These are phyloP conservation scores for Axea sp. DNA, from an alignment of 2,888 invertebrate genomes.

Conservation along the genomic window DNA sequence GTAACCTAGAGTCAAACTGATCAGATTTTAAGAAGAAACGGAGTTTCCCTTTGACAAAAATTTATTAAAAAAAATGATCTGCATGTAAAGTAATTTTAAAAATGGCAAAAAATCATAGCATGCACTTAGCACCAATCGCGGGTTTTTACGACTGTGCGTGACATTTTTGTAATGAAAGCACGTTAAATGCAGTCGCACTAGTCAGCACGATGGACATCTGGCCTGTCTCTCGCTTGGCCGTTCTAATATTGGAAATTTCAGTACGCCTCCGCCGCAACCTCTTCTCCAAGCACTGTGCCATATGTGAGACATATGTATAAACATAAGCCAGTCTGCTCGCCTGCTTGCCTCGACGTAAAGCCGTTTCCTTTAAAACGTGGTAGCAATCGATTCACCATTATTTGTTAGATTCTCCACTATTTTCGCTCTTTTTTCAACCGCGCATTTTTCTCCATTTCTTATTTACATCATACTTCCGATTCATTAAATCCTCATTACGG, in stretches of 20 bases:
- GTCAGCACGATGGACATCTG: conserved; percentile 67
- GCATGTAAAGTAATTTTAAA: conserved; percentile 18
- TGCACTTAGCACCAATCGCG: conserved; percentile 35
- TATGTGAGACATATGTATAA: conserved; percentile 78
- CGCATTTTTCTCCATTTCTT: conserved; percentile 10
- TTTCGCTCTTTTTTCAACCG: conserved; percentile 44
- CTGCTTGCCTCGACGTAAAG: conserved; percentile 66
- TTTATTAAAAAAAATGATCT: conserved; percentile 8
- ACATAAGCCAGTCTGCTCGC: conserved; percentile 71
- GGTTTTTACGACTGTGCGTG: conserved; percentile 73
- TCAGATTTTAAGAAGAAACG: too few species aligned
- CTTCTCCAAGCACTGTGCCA: conserved; percentile 70
- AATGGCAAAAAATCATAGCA: conserved; percentile 14
- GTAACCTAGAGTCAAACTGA: too few species aligned
- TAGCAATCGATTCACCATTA: conserved; percentile 69
- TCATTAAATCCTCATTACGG: conserved; percentile 22
- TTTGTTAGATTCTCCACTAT: conserved; percentile 53
- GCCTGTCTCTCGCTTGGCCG: conserved; percentile 75
- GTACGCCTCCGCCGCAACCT: conserved; percentile 69
- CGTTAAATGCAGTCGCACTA: conserved; percentile 71
- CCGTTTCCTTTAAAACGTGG: conserved; percentile 69
- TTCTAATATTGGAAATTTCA: conserved; percentile 79
- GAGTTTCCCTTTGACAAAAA: conserved; percentile 8
- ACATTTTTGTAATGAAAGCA: conserved; percentile 79
- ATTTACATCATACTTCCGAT: conserved; percentile 22